These are phyloP conservation scores for Cataglyphis altisquamis DNA, from an alignment of 2,888 invertebrate genomes.

Conservation along the genomic window DNA sequence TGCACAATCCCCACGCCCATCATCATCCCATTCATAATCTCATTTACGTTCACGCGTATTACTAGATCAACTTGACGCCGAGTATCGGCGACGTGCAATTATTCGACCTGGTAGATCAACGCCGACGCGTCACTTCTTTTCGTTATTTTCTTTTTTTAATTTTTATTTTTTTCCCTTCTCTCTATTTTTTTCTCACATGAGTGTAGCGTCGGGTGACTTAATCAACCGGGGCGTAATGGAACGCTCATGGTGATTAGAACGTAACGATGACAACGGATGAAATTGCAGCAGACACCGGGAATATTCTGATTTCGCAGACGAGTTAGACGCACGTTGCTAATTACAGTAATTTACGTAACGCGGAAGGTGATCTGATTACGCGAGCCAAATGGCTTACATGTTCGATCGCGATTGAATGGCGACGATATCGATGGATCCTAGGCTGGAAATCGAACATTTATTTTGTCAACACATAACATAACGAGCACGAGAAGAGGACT, in stretches of 20 bases:
- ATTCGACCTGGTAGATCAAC: slow-evolving; percentile 14
- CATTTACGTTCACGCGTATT: slow-evolving; percentile 85
- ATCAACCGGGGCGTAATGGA: slow-evolving; percentile 40
- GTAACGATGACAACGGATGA: slow-evolving; percentile 56
- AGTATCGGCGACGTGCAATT: slow-evolving; percentile 15
- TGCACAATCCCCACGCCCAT: slow-evolving; percentile 82
- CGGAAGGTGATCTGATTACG: slow-evolving; percentile 53
- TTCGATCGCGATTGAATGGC: slow-evolving; percentile 36
- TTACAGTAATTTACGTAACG: slow-evolving; percentile 51
- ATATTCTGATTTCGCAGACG: slow-evolving; percentile 48
- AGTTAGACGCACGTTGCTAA: slow-evolving; percentile 46
- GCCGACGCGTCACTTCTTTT: slow-evolving; percentile 32
- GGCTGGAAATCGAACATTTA: slow-evolving; percentile 64
- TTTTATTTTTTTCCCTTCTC: not conserved
- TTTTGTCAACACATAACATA: not conserved
- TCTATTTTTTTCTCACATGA: slow-evolving; percentile 23
- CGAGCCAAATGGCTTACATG: slow-evolving; percentile 36
- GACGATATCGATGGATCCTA: slow-evolving; percentile 48
- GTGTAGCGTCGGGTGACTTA: slow-evolving; percentile 33
- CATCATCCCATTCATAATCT: slow-evolving; percentile 84
- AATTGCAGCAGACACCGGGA: slow-evolving; percentile 48
- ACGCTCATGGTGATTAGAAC: slow-evolving; percentile 45
- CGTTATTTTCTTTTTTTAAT: not conserved
- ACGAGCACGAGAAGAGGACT: not conserved
- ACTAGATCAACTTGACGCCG: slow-evolving; percentile 68